These are phyloP conservation scores for Medauroidea extradentata DNA, from an alignment of 1,140 invertebrate genomes.

Conservation along the genomic window DNA sequence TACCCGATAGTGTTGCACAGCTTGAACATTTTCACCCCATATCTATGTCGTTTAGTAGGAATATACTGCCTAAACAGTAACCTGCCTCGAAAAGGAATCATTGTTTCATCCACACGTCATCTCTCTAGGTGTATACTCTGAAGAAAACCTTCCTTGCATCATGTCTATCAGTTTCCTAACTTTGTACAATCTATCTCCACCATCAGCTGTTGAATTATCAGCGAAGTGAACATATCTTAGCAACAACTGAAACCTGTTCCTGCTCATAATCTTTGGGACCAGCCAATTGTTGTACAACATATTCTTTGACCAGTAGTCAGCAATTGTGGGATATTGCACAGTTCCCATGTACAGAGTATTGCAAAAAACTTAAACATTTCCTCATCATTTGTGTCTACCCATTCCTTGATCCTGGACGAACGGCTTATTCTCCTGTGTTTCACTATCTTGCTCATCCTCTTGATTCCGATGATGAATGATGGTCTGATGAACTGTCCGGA, in stretches of 20 bases:
- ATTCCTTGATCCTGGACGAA: background rate
- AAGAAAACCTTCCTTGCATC: too few species aligned
- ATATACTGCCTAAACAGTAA: too few species aligned
- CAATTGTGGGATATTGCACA: background rate
- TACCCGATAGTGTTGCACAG: too few species aligned
- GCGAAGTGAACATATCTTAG: background rate
- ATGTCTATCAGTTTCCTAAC: background rate
- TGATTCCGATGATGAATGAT: too few species aligned
- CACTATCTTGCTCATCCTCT: too few species aligned
- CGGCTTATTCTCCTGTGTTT: too few species aligned
- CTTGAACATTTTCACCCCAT: too few species aligned
- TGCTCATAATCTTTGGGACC: background rate
- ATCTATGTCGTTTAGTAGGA: too few species aligned
- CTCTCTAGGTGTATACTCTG: too few species aligned
- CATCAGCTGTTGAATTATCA: background rate
- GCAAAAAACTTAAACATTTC: background rate
- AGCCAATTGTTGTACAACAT: background rate
- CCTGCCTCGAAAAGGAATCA: too few species aligned
- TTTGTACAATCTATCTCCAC: background rate
- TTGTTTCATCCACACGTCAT: too few species aligned
- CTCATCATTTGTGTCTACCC: background rate
- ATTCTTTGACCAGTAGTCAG: background rate
- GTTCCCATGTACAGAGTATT: background rate
- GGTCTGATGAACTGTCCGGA: too few species aligned
- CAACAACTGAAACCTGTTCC: background rate